Percentiles rank a stretch among this genome's conserved stretches.
Conservation (phyloP, 2,888 invertebrate species). For the Philereme vetulata region DNA sequence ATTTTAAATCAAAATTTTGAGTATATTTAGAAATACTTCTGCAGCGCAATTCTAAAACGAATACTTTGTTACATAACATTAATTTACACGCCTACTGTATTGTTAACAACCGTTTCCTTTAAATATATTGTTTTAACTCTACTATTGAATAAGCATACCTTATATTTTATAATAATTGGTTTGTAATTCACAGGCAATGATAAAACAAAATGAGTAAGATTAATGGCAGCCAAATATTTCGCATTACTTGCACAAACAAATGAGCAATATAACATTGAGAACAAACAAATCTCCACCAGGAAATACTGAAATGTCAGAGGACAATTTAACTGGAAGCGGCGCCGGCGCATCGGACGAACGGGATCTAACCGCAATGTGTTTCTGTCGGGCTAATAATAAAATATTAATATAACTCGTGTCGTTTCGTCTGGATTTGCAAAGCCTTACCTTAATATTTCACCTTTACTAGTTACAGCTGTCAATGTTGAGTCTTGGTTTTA, state of each 20-base stretch:
- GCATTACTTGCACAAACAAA: constrained; percentile 12
- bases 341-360: constrained; percentile 43
- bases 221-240: not conserved
- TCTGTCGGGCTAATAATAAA: constrained; percentile 23
- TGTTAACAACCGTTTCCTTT: constrained; percentile 17
- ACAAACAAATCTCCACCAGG: constrained; percentile 52
- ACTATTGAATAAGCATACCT: constrained; percentile 9
- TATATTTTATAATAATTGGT: constrained; percentile 24
- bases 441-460: constrained; percentile 13
- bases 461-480: constrained; percentile 2
- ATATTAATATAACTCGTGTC: constrained; percentile 16
- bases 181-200: constrained; percentile 16
- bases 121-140: constrained; percentile 23
- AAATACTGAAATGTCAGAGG: constrained; percentile 53
- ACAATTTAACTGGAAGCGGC: constrained; percentile 47
- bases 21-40: not conserved
- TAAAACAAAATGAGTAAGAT: no score
- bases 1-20: no score
- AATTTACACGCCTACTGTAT: constrained; percentile 19
- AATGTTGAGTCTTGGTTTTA: not conserved
- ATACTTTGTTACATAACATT: constrained; percentile 26
- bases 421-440: constrained; percentile 12
- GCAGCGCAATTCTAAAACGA: constrained; percentile 6
- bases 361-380: constrained; percentile 35
- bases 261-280: constrained; percentile 32